Percentiles rank a stretch among this genome's conserved stretches.
These are phyloP conservation scores for Zaprionus africanus DNA, from an alignment of 1,140 invertebrate species.

Conservation along the genomic window DNA sequence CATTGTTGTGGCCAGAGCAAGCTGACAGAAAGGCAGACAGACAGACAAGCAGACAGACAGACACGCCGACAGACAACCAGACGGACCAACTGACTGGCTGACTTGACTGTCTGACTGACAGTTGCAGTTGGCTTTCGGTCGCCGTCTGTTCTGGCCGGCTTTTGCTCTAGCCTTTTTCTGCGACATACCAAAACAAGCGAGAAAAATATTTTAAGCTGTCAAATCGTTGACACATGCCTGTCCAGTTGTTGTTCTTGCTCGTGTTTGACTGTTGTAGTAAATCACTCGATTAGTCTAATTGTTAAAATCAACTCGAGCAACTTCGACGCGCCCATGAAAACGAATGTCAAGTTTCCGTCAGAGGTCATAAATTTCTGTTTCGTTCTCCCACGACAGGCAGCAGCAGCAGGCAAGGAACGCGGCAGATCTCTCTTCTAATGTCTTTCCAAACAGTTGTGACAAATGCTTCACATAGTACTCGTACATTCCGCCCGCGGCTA, in stretches of 20 bases:
- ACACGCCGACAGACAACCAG: slow-evolving; percentile 10
- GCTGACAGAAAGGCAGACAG: slow-evolving; percentile 45
- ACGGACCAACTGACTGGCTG: slow-evolving; percentile 17
- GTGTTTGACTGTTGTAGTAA: slow-evolving; percentile 50
- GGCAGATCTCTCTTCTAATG: slow-evolving; percentile 58
- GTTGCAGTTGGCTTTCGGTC: slow-evolving; percentile 30
- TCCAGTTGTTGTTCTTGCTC: slow-evolving; percentile 38
- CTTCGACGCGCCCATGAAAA: slow-evolving; percentile 57
- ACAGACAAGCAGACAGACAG: slow-evolving; percentile 20
- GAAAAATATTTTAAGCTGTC: slow-evolving; percentile 81
- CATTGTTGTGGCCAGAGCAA: slow-evolving; percentile 66
- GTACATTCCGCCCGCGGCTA: slow-evolving; percentile 34
- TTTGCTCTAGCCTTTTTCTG: slow-evolving; percentile 50
- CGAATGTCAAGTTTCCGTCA: slow-evolving; percentile 72
- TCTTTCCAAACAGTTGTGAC: slow-evolving; percentile 75
- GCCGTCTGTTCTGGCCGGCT: slow-evolving; percentile 16
- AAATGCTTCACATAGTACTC: slow-evolving; percentile 60
- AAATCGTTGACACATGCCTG: slow-evolving; percentile 78
- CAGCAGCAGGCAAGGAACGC: not conserved
- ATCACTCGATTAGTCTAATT: slow-evolving; percentile 83
- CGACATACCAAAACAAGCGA: slow-evolving; percentile 34
- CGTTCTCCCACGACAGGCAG: slow-evolving; percentile 5
- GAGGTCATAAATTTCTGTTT: slow-evolving; percentile 70
- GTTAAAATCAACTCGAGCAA: slow-evolving; percentile 65
- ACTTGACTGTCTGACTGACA: slow-evolving; percentile 25